These are phyloP conservation scores for Microctenopoma lineatum DNA, from an alignment of 2,797 vertebrate species.

Conservation along the genomic window DNA sequence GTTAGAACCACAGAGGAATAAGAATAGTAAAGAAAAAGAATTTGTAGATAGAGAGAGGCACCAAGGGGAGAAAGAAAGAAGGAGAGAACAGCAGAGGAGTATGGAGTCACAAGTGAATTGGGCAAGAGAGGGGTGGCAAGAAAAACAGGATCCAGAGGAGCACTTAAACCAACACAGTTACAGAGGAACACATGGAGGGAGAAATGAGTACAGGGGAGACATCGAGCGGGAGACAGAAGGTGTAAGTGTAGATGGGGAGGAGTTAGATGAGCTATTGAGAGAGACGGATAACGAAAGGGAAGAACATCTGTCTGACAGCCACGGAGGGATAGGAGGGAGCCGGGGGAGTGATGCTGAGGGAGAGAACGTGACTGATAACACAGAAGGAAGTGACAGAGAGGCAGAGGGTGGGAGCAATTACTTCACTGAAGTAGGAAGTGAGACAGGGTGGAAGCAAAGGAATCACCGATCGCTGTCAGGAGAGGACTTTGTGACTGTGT, in stretches of 20 bases:
- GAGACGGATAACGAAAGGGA: conserved; percentile 28
- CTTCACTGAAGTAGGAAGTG: conserved; percentile 68
- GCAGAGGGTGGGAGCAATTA: conserved; percentile 55
- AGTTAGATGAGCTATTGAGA: conserved; percentile 44
- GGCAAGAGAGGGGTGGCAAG: conserved; percentile 29
- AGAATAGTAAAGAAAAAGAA: conserved; percentile 53
- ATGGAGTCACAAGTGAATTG: conserved; percentile 30
- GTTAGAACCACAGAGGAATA: conserved; percentile 79
- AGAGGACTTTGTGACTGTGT: conserved; percentile 78
- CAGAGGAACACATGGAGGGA: conserved; percentile 32
- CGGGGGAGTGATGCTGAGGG: conserved; percentile 32
- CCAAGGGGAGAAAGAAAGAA: conserved; percentile 37
- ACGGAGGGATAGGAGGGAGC: conserved; percentile 40
- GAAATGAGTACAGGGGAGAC: conserved; percentile 35
- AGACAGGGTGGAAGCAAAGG: conserved; percentile 54
- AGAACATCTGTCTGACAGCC: conserved; percentile 49
- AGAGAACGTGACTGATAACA: conserved; percentile 58
- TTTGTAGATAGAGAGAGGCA: conserved; percentile 53
- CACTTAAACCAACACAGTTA: conserved; percentile 24
- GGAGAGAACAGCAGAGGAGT: conserved; percentile 32
- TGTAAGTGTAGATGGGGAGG: conserved; percentile 61
- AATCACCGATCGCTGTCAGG: conserved; percentile 60
- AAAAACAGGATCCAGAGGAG: conserved; percentile 61
- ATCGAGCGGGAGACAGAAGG: conserved; percentile 33
- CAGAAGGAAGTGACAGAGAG: conserved; percentile 70